Evolutionary conservation across 2,797 vertebrate species (phyloP), one percentile per base, ranked within the genome.

Genomic region (Danio choprae): DNA sequence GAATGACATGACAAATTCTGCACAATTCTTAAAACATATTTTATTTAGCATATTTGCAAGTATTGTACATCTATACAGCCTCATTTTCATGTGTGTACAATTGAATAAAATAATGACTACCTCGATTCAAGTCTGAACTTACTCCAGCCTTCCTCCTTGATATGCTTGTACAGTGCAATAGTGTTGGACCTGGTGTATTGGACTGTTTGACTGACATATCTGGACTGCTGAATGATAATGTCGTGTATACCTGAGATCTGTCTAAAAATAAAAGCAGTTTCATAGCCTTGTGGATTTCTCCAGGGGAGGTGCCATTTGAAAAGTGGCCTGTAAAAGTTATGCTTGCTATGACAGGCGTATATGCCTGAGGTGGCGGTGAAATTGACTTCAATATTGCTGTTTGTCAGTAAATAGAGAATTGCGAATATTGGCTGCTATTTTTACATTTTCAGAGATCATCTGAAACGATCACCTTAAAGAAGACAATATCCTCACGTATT

Each of bases 331-430:
- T 38, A 81, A 81, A 76, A 79, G 67, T 79, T 71, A 22, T 48
- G 64, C 51, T 48, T 48, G 36, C 48, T 70, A 11, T 77, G 68
- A 72, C 68, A 65, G 44, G 46, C 38, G 48, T 55, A 56, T 64
- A 55, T 41, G 80, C 80, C 74, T 43, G 29, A 29, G 67, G 59
- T 58, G 50, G 22, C 50, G 67, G 59, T 72, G 74, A 59, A 77
- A 72, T 58, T 77, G 68, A 64, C 67, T 71, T 71, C 51, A 64
- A 48, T 72, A 72, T 77, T 70, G 58, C 73, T 51, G 73, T 70
- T 69, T 69, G 64, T 81, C 67, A 76, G 80, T 67, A 70, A 69
- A 81, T 36, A 76, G 73, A 70, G 46, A 73, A 46, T 71, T 81
- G 65, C 38, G 46, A 70, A 63, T 80, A 63, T 46, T 55, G 46